Base-by-base conservation (phyloP, 2,888 invertebrate genomes). In the Lamellibrachia columna region DNA sequence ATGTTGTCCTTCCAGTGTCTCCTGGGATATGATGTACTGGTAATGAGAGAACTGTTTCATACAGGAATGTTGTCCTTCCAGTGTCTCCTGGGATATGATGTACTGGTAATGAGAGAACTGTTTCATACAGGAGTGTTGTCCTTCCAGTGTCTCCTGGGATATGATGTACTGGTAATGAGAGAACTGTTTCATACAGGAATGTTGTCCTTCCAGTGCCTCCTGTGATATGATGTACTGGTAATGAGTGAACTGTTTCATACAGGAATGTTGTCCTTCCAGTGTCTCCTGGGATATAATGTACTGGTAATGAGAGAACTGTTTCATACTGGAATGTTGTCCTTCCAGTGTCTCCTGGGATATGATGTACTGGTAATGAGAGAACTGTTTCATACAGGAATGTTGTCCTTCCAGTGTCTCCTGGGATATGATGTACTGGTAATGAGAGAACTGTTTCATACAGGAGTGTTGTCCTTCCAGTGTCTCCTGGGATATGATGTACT, bases 51-150 rank as follows among this genome's bases (percentile, higher is more conserved):
- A 75, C 15, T 75, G n/a, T 15, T 15, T 75, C 22, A 40, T 40
- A 9, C 91, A 95, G 96, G 93, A 95, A 95, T 95, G 95, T 90
- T 28, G 53, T 40, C 28, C 92, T 75, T 60, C 55, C 58, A 58
- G 28, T 53, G 55, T 92, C 90, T 28, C 58, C 40, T 92, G 22
- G 22, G 22, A 75, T 22, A n/a, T 75, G 15, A 6, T 75, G 22
- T n/a, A 22, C 15, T 22, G 75, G 75, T 75, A 75, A 75, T n/a
- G 22, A 22, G 75, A 75, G 4, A 75, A 75, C 15, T 75, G n/a
- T 15, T 15, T 75, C 22, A 40, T 40, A 9, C 91, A 95, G 96
- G 93, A 95, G 4, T 75, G 75, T 90, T 28, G 53, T 40, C 28
- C 92, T 75, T 60, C 55, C 58, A 58, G 28, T 53, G 55, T 92